Conservation (phyloP, 1,140 invertebrate species). For the Drosophila miranda region DNA sequence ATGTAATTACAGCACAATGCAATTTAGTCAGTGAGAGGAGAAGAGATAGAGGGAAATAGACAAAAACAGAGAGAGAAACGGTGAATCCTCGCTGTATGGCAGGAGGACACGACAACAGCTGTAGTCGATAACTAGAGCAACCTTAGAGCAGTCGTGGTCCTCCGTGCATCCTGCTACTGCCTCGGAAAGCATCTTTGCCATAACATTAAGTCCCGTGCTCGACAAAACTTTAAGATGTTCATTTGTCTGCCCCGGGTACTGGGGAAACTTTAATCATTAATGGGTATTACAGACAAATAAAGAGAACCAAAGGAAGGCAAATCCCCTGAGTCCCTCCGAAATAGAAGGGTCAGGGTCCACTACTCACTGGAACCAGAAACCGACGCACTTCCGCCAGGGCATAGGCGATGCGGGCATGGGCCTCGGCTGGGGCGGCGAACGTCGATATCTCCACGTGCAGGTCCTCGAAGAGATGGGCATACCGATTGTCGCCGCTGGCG, state of each 20-base stretch:
- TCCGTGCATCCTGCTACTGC: constrained; percentile 4
- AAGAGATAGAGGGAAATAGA: no score
- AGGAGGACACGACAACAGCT: constrained; percentile 48
- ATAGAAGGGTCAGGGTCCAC: background rate
- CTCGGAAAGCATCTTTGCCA: background rate
- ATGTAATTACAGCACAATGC: constrained; percentile 81
- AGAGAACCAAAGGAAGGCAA: background rate
- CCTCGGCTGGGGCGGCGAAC: constrained; percentile 92
- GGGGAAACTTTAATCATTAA: constrained; percentile 46
- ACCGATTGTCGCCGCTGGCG: constrained; percentile 92
- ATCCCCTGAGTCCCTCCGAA: background rate
- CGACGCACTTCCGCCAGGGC: constrained; percentile 90
- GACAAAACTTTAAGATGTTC: constrained; percentile 56
- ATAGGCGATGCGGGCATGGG: constrained; percentile 93
- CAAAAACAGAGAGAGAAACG: background rate
- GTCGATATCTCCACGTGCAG: constrained; percentile 95
- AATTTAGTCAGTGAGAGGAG: constrained; percentile 64
- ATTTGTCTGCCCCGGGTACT: constrained; percentile 14
- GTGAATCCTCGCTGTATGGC: constrained; percentile 24
- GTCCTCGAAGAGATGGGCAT: constrained; percentile 94
- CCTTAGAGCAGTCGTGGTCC: constrained; percentile 42
- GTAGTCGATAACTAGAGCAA: constrained; percentile 74
- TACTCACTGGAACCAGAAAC: constrained; percentile 88
- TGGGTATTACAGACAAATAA: constrained; percentile 57
- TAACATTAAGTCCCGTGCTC: constrained; percentile 41